Evolutionary conservation across 2,797 vertebrate species (phyloP), one percentile per base, ranked within the genome.

Genomic region (Sitta carolinensis): DNA sequence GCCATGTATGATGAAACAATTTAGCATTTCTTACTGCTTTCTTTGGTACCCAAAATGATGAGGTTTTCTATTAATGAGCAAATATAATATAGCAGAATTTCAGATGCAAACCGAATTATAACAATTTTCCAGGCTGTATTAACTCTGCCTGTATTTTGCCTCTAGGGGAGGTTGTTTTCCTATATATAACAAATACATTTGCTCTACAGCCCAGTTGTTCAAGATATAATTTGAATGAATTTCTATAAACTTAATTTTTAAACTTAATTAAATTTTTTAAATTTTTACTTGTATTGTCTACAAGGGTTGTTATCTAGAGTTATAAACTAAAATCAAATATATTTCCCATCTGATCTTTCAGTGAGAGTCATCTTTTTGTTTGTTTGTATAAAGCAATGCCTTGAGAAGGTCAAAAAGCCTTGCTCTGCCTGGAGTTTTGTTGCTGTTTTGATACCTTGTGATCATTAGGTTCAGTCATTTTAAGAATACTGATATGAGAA

Each of bases 311-410:
- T 95, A 36, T 63, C 32, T 96, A 91, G 91, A 95, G 89, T 82
- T 89, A 93, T 51, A 26, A 75, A 80, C 50, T 94, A 93, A 96
- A 92, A 94, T 80, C 11, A 93, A 91, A 34, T 82, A 61, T 81
- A 62, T 87, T 93, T 94, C 90, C 38, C 30, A 40, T 32, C 63
- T 76, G 63, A 59, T 73, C 51, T 87, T 90, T 67, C 22, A 68
- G 30, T 66, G 40, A 72, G 70, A 84, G 36, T 50, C 1, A 81
- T 48, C 12, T 74, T 47, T 78, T 61, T 75, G 13, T 75, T 77
- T 66, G 22, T 59, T 68, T 84, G 25, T 70, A 22, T 77, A 68
- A 81, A 82, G 47, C 21, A 89, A 47, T 21, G 18, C 27, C 47
- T 81, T 81, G 30, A 75, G 29, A 70, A 70, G 27, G 43, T 67